Conservation (phyloP, 2,113 vertebrate genomes). For the Corythaeola cristata region DNA sequence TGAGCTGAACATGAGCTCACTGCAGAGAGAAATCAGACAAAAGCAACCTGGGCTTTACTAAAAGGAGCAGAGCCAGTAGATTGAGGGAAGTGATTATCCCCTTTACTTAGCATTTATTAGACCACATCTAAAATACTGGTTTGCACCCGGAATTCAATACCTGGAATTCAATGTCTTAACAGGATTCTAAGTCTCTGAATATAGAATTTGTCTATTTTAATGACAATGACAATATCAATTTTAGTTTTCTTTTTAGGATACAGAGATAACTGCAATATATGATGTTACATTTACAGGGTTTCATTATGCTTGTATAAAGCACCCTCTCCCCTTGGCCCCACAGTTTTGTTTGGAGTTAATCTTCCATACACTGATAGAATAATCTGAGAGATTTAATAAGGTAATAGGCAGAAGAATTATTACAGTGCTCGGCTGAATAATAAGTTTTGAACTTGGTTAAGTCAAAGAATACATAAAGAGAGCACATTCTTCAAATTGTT, state of each 20-base stretch:
- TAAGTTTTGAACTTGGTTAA: constrained; percentile 25
- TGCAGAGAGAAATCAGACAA: background rate
- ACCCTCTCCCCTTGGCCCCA: background rate
- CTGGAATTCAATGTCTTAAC: background rate
- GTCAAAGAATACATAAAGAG: background rate
- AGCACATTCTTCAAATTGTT: background rate
- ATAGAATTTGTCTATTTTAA: background rate
- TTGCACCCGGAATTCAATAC: background rate
- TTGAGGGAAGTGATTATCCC: background rate
- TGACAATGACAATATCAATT: background rate
- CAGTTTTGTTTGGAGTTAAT: constrained; percentile 50
- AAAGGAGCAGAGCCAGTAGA: background rate
- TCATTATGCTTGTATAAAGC: background rate
- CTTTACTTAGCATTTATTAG: background rate
- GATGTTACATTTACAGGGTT: background rate
- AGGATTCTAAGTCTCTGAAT: background rate
- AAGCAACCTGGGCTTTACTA: background rate
- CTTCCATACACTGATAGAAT: constrained; percentile 38
- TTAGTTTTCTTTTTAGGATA: constrained; percentile 17
- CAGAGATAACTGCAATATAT: background rate
- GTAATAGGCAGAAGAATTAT: constrained; percentile 53
- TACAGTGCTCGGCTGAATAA: background rate
- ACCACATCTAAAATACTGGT: background rate
- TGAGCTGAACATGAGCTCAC: background rate
- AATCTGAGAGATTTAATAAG: constrained; percentile 37